These are phyloP conservation scores for Galbula dea DNA, from an alignment of 2,113 vertebrate species.

Conservation along the genomic window DNA sequence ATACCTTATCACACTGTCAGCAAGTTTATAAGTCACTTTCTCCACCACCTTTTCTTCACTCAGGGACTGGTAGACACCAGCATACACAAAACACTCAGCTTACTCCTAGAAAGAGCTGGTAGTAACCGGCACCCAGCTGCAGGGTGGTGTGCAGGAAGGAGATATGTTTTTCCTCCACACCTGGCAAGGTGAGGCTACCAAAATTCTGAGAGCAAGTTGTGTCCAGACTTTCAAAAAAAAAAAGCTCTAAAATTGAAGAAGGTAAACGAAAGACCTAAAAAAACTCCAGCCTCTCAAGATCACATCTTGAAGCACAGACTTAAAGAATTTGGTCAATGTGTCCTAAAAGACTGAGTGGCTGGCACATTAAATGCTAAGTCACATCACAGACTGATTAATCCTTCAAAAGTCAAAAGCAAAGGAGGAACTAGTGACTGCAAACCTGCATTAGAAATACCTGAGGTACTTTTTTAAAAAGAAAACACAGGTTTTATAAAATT, in stretches of 20 bases:
- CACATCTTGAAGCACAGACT: background rate
- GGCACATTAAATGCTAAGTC: background rate
- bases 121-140: background rate
- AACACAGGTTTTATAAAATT: background rate
- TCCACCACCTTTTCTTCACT: background rate
- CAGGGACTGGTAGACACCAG: background rate
- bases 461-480: background rate
- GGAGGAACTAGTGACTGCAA: background rate
- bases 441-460: background rate
- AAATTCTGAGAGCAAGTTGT: background rate
- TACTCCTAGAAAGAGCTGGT: background rate
- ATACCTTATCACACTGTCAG: background rate
- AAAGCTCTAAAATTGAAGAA: background rate
- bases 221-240: background rate
- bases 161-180: background rate
- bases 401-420: background rate
- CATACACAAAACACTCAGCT: fast-evolving
- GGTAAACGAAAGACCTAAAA: background rate
- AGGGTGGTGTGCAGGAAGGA: background rate
- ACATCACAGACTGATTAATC: background rate
- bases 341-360: background rate
- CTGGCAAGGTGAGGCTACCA: background rate
- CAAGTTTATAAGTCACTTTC: background rate
- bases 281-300: background rate
- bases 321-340: background rate